A percentile compares a stretch with the other conserved stretches of the same genome.
These are phyloP conservation scores for Pristiophorus japonicus DNA, from an alignment of 2,113 vertebrate genomes.

Conservation along the genomic window DNA sequence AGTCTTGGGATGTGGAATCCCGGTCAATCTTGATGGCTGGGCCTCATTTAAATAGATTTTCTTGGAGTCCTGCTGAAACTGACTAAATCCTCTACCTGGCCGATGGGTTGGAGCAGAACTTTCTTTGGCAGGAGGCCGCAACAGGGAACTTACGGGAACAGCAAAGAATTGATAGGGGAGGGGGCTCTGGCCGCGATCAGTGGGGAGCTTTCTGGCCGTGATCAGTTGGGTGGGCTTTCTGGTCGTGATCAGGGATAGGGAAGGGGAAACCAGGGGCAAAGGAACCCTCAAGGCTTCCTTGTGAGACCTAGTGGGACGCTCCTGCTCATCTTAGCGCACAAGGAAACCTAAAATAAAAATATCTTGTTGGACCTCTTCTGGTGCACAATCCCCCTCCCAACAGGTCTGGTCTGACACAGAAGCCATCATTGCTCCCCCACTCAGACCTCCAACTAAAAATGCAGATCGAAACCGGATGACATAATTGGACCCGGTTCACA, in stretches of 20 bases:
- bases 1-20: background rate
- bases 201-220: background rate
- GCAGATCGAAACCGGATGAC: no score
- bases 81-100: background rate
- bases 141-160: background rate
- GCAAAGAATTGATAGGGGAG: no score
- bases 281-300: background rate
- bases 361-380: no score
- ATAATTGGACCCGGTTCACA: no score
- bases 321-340: no score
- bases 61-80: background rate
- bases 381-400: no score
- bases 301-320: no score
- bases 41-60: background rate
- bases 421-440: no score
- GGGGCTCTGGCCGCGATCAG: background rate
- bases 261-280: background rate
- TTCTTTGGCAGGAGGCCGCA: background rate
- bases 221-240: background rate
- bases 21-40: background rate
- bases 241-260: background rate
- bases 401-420: no score
- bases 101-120: background rate
- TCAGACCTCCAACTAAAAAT: no score
- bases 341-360: no score